phyloP scores from a whole-genome alignment of 2,888 invertebrate species.

The Yponomeuta evonymella region DNA sequence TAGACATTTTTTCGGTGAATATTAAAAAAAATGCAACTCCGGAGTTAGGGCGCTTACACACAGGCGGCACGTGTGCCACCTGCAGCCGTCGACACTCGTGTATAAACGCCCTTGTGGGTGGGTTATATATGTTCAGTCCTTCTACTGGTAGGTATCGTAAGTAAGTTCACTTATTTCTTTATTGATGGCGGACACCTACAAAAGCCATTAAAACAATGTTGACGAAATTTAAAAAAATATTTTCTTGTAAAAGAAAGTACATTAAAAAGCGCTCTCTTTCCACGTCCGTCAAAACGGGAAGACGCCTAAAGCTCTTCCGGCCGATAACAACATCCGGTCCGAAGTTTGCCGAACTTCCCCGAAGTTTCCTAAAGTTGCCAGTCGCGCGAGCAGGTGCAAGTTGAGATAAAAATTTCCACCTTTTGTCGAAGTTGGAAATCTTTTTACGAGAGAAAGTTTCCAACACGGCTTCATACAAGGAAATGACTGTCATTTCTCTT shows the following conservation, averaged over 20 bases:
- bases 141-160: too few relatives aligned
- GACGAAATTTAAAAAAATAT: not conserved
- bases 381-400: constrained; percentile 57
- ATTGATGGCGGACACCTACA: too few relatives aligned
- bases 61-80: too few relatives aligned
- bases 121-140: too few relatives aligned
- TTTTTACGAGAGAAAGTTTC: constrained; percentile 47
- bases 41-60: too few relatives aligned
- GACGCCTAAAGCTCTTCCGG: constrained; percentile 74
- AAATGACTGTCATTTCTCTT: constrained; percentile 13
- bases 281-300: constrained; percentile 70
- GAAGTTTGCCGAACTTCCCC: constrained; percentile 43
- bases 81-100: too few relatives aligned
- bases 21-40: too few relatives aligned
- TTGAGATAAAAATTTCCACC: constrained; percentile 69
- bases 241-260: not conserved
- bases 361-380: constrained; percentile 13
- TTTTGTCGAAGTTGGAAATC: constrained; percentile 43
- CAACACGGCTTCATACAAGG: constrained; percentile 37
- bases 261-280: constrained; percentile 39
- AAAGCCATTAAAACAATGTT: too few relatives aligned
- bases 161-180: too few relatives aligned
- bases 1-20: too few relatives aligned
- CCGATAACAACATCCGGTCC: constrained; percentile 73
- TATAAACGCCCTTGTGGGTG: too few relatives aligned